These are phyloP conservation scores for Lonchura striata DNA, from an alignment of 2,113 vertebrate species.

Conservation along the genomic window DNA sequence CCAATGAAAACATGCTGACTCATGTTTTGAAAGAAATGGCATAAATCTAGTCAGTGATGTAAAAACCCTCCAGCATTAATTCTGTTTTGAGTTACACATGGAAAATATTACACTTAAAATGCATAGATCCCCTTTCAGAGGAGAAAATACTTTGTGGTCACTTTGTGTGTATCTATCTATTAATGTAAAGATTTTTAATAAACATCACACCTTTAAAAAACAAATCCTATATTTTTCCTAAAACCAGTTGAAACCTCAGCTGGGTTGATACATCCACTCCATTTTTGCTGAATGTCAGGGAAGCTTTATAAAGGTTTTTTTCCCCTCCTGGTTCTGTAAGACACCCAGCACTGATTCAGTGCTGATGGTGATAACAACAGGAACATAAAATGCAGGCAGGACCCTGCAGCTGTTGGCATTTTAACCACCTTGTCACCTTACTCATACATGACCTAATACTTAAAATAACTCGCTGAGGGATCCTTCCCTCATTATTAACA, in stretches of 20 bases:
- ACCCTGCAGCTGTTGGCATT: background rate
- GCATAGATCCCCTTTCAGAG: background rate
- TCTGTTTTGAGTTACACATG: background rate
- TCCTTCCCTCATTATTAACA: background rate
- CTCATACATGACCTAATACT: background rate
- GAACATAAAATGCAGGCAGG: background rate
- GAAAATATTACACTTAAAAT: background rate
- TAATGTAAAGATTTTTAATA: background rate
- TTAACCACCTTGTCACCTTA: background rate
- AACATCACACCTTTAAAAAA: background rate
- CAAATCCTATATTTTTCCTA: background rate
- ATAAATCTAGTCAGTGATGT: slow-evolving; percentile 1
- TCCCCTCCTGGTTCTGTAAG: accelerated
- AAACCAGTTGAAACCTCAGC: background rate
- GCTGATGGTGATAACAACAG: background rate
- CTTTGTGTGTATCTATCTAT: background rate
- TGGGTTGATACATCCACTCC: background rate
- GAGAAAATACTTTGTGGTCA: background rate
- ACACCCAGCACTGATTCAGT: background rate
- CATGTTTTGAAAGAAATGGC: background rate
- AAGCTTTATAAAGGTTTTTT: background rate
- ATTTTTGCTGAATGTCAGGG: background rate
- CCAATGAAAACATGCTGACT: slow-evolving; percentile 24
- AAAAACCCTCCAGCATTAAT: background rate
- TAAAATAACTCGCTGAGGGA: background rate